Evolutionary conservation across 2,797 vertebrate species (phyloP), one percentile per base, ranked within the genome.

Genomic region (Premnoplex brunnescens): DNA sequence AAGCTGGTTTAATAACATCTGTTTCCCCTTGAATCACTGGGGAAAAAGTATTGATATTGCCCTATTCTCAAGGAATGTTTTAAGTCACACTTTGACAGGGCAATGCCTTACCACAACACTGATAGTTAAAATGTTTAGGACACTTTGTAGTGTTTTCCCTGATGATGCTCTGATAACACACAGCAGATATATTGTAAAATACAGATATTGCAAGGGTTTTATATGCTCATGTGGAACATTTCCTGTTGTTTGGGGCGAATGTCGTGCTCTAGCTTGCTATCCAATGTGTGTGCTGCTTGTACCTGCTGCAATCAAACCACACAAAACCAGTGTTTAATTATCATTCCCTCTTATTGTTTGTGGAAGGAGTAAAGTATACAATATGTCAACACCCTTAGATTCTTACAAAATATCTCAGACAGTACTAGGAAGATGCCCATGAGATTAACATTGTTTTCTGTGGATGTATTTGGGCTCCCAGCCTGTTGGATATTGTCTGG

Each of bases 1-100:
- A 67, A 74, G n/a, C 91, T 91, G 77, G 49, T 93, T 95, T 97
- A 96, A 93, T 97, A 96, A 91, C 95, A 91, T 92, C 89, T 91
- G 85, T 84, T 95, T 91, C 73, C 85, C 68, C 66, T 90, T 49
- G 76, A 92, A 85, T 95, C 89, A 46, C 85, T 18, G 32, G 71
- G 93, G 92, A 37, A 14, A 41, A 91, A 59, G 91, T 91, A 89
- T 87, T 84, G 95, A 91, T 91, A 60, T 76, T 95, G 86, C 95
- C 64, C 23, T 92, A 62, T 80, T 97, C 92, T 93, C 48, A 19
- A 63, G 89, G 67, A 96, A 26, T 39, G 48, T 74, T 94, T 94
- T 75, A 82, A 94, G 83, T 96, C 71, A 26, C 34, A 34, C 90
- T 96, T 94, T 93, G 93, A 89, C 91, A 93, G 85, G 58, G 80